phyloP scores from a whole-genome alignment of 2,888 invertebrate species.

The Synanthedon andrenaeformis region DNA sequence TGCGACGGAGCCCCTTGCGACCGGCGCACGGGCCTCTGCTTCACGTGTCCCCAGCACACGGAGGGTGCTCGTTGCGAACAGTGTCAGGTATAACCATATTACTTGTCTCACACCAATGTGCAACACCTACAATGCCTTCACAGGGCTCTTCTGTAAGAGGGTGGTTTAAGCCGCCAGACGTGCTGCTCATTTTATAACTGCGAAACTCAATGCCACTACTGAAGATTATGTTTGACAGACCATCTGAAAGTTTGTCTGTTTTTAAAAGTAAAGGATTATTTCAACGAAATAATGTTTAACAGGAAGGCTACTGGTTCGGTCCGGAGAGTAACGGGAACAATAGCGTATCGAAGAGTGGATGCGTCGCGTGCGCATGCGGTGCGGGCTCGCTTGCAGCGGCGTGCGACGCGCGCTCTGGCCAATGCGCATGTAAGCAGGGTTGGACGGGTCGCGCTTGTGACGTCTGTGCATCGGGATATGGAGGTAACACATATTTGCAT shows the following conservation, averaged over 20 bases:
- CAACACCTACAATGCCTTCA: too few relatives aligned
- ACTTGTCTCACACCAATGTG: background rate
- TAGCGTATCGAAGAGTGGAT: conserved; percentile 60
- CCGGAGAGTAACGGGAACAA: conserved; percentile 29
- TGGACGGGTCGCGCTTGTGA: conserved; percentile 81
- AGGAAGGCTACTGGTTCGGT: conserved; percentile 61
- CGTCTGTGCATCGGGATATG: conserved; percentile 64
- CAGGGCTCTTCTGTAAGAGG: too few relatives aligned
- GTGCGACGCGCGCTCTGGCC: conserved; percentile 80
- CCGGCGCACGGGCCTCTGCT: conserved; percentile 84
- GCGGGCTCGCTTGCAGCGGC: conserved; percentile 77
- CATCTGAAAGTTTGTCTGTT: too few relatives aligned
- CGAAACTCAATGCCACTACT: background rate
- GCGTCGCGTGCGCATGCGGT: conserved; percentile 82
- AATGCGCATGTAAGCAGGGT: conserved; percentile 79
- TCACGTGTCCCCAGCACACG: conserved; percentile 78
- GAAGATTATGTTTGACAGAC: too few relatives aligned
- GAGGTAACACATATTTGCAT: conserved; percentile 21
- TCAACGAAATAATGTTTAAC: background rate
- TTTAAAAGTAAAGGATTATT: too few relatives aligned
- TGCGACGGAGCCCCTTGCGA: conserved; percentile 93
- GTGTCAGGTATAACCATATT: conserved; percentile 36
- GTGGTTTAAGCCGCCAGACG: too few relatives aligned
- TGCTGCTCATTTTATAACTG: too few relatives aligned
- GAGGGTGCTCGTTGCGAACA: conserved; percentile 78